Evolutionary conservation across 2,888 invertebrate genomes (phyloP).

Genomic region (Tridacna gigas): DNA sequence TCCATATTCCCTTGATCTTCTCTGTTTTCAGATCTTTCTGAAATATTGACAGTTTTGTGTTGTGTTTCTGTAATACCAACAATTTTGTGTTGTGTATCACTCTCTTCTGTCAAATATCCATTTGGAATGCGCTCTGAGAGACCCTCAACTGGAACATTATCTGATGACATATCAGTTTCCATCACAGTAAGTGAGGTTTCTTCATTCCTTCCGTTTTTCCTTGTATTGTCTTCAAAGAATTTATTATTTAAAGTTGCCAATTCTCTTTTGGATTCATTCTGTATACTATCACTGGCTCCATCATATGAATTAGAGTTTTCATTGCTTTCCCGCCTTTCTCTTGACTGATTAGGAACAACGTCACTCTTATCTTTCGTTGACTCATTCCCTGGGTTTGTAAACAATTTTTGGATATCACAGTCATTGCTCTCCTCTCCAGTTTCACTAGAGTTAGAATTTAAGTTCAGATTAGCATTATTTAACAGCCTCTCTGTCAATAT

Average conservation of each 20-base stretch:
- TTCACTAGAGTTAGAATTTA: conserved; percentile 57
- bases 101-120: background rate
- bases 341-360: background rate
- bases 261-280: background rate
- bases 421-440: conserved; percentile 55
- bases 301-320: background rate
- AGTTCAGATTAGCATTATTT: conserved; percentile 17
- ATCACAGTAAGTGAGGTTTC: too few species aligned
- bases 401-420: conserved; percentile 63
- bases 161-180: background rate
- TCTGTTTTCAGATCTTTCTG: too few species aligned
- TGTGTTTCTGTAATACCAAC: too few species aligned
- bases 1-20: too few species aligned
- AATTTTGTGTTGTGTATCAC: too few species aligned
- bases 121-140: background rate
- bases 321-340: background rate
- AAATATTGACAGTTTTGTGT: too few species aligned
- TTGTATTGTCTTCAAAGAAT: too few species aligned
- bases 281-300: background rate
- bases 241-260: too few species aligned
- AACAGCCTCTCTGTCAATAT: conserved; percentile 32
- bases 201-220: too few species aligned
- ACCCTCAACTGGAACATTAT: background rate
- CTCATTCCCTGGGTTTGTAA: conserved; percentile 25
- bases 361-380: background rate